phyloP scores from a whole-genome alignment of 2,113 vertebrate genomes.

The Gallinago media region DNA sequence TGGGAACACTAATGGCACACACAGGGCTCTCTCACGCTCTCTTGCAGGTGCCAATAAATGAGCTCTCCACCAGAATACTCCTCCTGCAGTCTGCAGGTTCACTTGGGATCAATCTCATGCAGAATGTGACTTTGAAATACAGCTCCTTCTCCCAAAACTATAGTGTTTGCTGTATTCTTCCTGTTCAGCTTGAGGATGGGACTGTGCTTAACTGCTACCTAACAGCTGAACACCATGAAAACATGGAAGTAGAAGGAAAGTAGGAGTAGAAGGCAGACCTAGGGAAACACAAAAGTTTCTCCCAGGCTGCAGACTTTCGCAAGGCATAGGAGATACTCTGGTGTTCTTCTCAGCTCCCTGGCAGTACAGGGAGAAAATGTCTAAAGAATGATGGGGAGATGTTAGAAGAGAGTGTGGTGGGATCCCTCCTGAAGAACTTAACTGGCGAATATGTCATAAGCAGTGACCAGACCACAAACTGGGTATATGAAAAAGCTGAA shows the following conservation, averaged over 20 bases:
- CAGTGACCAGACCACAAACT: not conserved
- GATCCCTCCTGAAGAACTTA: not conserved
- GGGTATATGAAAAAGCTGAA: not conserved
- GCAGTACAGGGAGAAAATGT: not conserved
- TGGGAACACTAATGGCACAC: not conserved
- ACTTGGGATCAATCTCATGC: not conserved
- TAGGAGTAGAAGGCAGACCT: not conserved
- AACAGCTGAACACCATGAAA: not conserved
- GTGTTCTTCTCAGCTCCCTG: not conserved
- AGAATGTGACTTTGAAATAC: not conserved
- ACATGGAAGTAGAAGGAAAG: not conserved
- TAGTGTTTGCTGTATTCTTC: not conserved
- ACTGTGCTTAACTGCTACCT: not conserved
- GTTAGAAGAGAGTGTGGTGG: not conserved
- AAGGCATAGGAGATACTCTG: not conserved
- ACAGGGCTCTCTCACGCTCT: accelerated
- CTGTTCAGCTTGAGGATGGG: not conserved
- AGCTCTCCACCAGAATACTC: not conserved
- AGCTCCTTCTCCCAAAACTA: not conserved
- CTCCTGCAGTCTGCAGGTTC: not conserved
- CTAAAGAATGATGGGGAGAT: not conserved
- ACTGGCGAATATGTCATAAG: not conserved
- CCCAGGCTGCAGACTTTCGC: not conserved
- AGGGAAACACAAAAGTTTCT: not conserved
- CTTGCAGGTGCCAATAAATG: not conserved